Evolutionary conservation across 2,113 vertebrate species (phyloP).

Genomic region (Panurus biarmicus): DNA sequence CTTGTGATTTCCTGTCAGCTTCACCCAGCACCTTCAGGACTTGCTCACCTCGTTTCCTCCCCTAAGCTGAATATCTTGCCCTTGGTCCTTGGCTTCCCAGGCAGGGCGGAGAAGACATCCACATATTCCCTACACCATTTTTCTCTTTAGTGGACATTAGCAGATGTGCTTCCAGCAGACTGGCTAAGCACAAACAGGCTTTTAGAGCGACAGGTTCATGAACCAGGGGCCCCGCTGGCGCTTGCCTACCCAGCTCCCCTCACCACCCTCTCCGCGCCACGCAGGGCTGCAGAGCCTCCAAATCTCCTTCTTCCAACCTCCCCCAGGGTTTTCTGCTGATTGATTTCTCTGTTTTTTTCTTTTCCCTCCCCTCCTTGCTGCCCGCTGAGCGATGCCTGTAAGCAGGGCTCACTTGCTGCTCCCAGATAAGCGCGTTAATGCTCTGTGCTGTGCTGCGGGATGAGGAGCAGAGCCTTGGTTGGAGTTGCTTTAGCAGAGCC

Average conservation of each 20-base stretch:
- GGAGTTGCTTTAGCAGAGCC: neutral
- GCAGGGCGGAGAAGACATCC: neutral
- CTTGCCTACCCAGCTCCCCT: neutral
- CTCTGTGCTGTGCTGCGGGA: neutral
- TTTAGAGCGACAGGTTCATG: conserved; percentile 60
- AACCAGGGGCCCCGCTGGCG: conserved; percentile 6
- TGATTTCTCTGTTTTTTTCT: neutral
- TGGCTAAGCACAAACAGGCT: conserved; percentile 60
- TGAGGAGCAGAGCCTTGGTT: neutral
- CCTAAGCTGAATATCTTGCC: neutral
- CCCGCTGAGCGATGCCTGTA: neutral
- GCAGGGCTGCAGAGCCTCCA: neutral
- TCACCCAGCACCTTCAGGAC: neutral
- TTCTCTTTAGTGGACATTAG: conserved; percentile 65
- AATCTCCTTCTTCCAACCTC: neutral
- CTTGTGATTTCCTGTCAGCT: neutral
- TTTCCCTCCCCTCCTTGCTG: neutral
- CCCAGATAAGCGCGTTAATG: conserved; percentile 28
- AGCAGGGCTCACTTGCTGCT: conserved; percentile 29
- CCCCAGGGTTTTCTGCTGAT: neutral
- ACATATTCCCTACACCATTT: conserved; percentile 59
- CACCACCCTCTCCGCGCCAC: neutral
- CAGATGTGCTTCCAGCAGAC: conserved; percentile 69
- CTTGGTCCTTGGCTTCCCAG: conserved; percentile 4
- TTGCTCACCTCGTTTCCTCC: neutral